Base-by-base conservation (phyloP, 2,113 vertebrate species). In the Illadopsis cleaveri region DNA sequence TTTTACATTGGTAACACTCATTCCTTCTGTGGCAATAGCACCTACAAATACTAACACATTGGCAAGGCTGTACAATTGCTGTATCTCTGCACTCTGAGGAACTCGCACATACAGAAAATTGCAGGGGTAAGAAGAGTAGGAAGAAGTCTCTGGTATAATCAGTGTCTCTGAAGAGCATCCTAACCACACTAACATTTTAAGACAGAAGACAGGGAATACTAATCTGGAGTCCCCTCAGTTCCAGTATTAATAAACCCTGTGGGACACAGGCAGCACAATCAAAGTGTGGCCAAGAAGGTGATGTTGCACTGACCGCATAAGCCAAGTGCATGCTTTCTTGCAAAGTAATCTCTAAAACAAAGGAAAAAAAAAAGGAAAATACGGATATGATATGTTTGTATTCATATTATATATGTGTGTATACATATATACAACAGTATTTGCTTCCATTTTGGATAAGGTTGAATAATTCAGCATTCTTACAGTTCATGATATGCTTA, bases 371-470 rank as follows among this genome's bases (percentile, higher is more conserved):
- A 25, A 1, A 2, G 3, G 0, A 4, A 25, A 53, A 62, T 14
- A 21, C 4, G 0, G 1, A 19, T 33, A 18, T 5, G 0, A 12
- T 24, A 3, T 40, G 5, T 12, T 48, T 69, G 0, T 19, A 22
- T 62, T 22, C 9, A 33, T 44, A 28, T 45, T 9, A 21, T 25
- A 17, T 15, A 33, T 5, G 6, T 12, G 9, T 23, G 16, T 21
- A 21, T 21, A 38, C 4, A 20, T 1, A 31, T 3, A 12, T 1
- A 40, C 2, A 38, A 12, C 5, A 71, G 7, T 24, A 54, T 50
- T 71, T 58, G 5, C 12, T 60, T 11, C 9, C 4, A 38, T 48
- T 19, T 37, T 64, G 22, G 44, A 51, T 22, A 56, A 90, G 3
- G 47, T 19, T 3, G 23, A 82, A 79, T 19, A 23, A 82, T 51